Evolutionary conservation across 2,797 vertebrate species (phyloP).

Genomic region (Premnoplex brunnescens): DNA sequence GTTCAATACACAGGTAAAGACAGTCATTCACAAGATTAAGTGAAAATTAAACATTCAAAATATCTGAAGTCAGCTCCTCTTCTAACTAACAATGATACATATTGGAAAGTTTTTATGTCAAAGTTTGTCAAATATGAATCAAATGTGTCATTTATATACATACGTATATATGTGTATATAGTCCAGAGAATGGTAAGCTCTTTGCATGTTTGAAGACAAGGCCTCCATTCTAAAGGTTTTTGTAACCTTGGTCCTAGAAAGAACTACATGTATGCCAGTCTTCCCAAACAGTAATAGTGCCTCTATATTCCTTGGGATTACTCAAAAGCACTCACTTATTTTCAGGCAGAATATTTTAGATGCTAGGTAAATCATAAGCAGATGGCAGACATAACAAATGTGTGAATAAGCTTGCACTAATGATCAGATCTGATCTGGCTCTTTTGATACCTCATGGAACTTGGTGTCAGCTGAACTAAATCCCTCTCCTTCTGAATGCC

Average conservation of each 20-base stretch:
- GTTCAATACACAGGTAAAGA: neutral
- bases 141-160: neutral
- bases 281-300: neutral
- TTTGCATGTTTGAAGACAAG: neutral
- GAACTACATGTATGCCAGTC: neutral
- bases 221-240: neutral
- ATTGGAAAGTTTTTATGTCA: neutral
- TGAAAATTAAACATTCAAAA: neutral
- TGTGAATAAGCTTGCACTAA: neutral
- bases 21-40: neutral
- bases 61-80: neutral
- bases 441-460: neutral
- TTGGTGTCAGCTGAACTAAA: neutral
- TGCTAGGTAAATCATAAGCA: neutral
- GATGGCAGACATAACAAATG: fast-evolving
- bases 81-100: neutral
- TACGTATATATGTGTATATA: neutral
- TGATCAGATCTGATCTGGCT: neutral
- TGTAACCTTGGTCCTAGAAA: neutral
- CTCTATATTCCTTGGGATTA: neutral
- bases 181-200: neutral
- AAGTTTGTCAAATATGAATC: neutral
- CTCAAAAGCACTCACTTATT: neutral
- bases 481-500: neutral
- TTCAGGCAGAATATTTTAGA: neutral